Conservation (phyloP, 2,797 vertebrate species). For the Brachymystax lenok region DNA sequence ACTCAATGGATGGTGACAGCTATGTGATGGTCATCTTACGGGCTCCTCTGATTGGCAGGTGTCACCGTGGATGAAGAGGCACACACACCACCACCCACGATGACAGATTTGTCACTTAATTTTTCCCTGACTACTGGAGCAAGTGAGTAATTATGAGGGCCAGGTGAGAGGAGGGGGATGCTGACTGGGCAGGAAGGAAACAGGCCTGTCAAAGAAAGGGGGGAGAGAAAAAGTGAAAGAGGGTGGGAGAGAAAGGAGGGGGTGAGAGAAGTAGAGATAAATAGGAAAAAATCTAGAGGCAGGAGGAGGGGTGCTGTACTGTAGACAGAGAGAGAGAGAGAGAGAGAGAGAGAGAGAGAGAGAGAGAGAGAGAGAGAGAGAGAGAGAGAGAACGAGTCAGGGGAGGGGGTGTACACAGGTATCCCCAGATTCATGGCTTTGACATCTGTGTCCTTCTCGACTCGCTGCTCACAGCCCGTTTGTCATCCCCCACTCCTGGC, state of each 20-base stretch:
- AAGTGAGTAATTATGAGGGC: slow-evolving; percentile 75
- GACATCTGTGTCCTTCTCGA: slow-evolving; percentile 99
- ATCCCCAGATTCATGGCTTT: slow-evolving; percentile 85
- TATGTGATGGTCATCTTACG: too few species aligned
- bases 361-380: slow-evolving; percentile 13
- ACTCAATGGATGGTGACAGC: too few species aligned
- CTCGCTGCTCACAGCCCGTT: slow-evolving; percentile 85
- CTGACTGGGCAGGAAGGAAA: slow-evolving; percentile 79
- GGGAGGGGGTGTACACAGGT: background rate
- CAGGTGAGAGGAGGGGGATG: slow-evolving; percentile 69
- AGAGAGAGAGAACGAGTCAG: slow-evolving; percentile 2
- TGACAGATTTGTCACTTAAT: slow-evolving; percentile 60
- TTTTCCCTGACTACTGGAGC: slow-evolving; percentile 68
- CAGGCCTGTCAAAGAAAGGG: slow-evolving; percentile 18
- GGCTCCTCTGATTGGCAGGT: too few species aligned
- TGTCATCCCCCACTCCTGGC: slow-evolving; percentile 72
- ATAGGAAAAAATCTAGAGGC: slow-evolving; percentile 15
- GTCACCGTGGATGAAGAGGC: slow-evolving; percentile 10
- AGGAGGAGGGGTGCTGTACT: slow-evolving; percentile 4
- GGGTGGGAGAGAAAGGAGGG: background rate
- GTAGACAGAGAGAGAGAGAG: slow-evolving; percentile 4
- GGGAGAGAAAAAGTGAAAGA: slow-evolving; percentile 14
- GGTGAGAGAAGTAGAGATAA: slow-evolving; percentile 41
- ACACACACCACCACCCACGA: slow-evolving; percentile 28
- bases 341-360: background rate